Base-by-base conservation (phyloP, 2,888 invertebrate species). In the Hyppa rectilinea region DNA sequence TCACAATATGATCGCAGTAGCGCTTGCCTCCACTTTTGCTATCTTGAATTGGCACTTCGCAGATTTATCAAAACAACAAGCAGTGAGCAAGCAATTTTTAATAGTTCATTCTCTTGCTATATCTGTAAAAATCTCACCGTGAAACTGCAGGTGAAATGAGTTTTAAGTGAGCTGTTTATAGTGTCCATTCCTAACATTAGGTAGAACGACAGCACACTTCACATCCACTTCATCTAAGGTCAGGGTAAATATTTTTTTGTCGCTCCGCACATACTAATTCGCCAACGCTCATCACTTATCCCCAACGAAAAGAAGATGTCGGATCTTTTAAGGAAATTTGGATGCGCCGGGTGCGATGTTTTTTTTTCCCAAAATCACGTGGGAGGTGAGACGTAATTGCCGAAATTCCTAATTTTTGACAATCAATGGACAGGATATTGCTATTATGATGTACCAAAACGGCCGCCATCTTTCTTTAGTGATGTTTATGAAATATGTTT, bases 401-500 rank as follows among this genome's bases (percentile, higher is more conserved):
- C 95, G 94, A 95, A 94, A 95, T 95, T 94, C 95, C 95, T 91
- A 94, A 94, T 94, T 95, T 95, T 95, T 94, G 94, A 95, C 95
- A 95, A 95, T 95, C 95, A 94, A 93, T 94, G 94, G 94, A 92
- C 94, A 94, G 95, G 95, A 95, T 95, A 93, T 95, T 92, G 94
- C 94, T 94, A 93, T 95, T 95, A 95, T 95, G 91, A 92, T 90
- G 90, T 88, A 90, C 92, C 91, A 85, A 90, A 90, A 87, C 85
- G 86, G 77, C 63, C 73, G 82, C 82, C 73, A 81, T 78, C 72
- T 81, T 86, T 66, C 65, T 80, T 85, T 87, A 83, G 85, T 87
- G 75, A 75, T 81, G 86, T 85, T 90, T 88, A 88, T 82, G 81
- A 88, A 88, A 86, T 86, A 87, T 87, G 71, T 83, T 83, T 86